Conservation (phyloP, 2,797 vertebrate genomes). For the Micrastur ruficollis region DNA sequence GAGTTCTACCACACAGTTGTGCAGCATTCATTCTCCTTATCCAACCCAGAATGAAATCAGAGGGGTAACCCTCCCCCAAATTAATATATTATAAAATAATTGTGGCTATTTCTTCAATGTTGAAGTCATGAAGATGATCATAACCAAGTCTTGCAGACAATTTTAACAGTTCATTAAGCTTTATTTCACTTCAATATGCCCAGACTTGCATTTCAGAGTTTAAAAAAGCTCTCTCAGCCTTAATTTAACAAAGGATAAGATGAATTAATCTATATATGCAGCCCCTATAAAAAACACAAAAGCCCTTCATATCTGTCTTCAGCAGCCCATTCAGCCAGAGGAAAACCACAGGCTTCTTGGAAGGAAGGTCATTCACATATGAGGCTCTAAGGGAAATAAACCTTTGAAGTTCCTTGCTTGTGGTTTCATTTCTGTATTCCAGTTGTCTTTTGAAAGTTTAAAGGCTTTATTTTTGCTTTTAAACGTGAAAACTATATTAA, state of each 20-base stretch:
- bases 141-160: neutral
- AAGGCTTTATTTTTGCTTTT: slow-evolving; percentile 14
- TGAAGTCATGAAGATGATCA: neutral
- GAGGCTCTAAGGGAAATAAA: neutral
- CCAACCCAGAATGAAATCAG: neutral
- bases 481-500: neutral
- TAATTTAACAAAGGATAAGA: neutral
- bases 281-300: neutral
- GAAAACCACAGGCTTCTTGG: neutral
- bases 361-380: slow-evolving; percentile 1
- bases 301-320: neutral
- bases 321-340: neutral
- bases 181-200: neutral
- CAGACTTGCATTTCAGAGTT: neutral
- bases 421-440: neutral
- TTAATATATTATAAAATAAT: neutral
- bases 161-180: slow-evolving; percentile 3
- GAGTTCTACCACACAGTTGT: neutral
- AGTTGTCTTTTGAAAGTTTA: neutral
- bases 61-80: neutral
- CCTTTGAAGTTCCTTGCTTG: slow-evolving; percentile 20
- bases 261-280: neutral
- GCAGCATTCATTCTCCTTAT: neutral
- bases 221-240: neutral
- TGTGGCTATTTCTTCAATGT: neutral